Percentiles rank a stretch among this genome's conserved stretches.
These are phyloP conservation scores for Pseudococcus longispinus DNA, from an alignment of 2,888 invertebrate species.

Conservation along the genomic window DNA sequence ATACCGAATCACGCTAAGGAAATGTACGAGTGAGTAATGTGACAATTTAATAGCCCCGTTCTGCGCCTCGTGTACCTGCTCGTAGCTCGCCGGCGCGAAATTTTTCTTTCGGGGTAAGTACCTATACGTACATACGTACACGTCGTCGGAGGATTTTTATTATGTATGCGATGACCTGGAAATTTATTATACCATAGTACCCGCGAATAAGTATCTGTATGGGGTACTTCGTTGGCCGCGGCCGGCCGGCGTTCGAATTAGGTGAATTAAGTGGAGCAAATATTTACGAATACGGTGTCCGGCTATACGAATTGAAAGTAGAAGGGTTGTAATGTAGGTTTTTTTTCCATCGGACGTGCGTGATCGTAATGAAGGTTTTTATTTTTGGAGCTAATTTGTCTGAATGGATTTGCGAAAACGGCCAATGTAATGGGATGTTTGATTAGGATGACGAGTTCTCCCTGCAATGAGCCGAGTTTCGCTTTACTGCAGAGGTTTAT, in stretches of 20 bases:
- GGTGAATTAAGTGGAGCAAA: background rate
- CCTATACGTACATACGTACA: no score
- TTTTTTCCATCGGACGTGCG: background rate
- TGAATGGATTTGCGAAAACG: background rate
- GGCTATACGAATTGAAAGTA: background rate
- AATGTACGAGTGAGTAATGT: slow-evolving; percentile 51
- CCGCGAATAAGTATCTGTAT: background rate
- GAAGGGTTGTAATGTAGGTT: background rate
- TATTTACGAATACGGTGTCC: slow-evolving; percentile 8
- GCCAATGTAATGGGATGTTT: background rate
- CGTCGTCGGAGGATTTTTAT: background rate
- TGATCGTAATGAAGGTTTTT: slow-evolving; percentile 1
- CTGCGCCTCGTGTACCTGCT: background rate
- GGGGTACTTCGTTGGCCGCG: background rate
- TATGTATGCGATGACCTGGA: slow-evolving; percentile 35
- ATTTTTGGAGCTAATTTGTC: slow-evolving; percentile 1
- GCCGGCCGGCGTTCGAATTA: background rate
- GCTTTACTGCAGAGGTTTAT: background rate
- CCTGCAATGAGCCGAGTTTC: background rate
- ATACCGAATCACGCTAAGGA: slow-evolving; percentile 55
- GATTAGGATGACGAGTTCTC: background rate
- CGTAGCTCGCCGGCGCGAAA: background rate
- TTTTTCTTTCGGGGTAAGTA: background rate
- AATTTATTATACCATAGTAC: background rate
- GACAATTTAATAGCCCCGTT: slow-evolving; percentile 48